Base-by-base conservation (phyloP, 2,888 invertebrate genomes). In the Ferrisia virgata region DNA sequence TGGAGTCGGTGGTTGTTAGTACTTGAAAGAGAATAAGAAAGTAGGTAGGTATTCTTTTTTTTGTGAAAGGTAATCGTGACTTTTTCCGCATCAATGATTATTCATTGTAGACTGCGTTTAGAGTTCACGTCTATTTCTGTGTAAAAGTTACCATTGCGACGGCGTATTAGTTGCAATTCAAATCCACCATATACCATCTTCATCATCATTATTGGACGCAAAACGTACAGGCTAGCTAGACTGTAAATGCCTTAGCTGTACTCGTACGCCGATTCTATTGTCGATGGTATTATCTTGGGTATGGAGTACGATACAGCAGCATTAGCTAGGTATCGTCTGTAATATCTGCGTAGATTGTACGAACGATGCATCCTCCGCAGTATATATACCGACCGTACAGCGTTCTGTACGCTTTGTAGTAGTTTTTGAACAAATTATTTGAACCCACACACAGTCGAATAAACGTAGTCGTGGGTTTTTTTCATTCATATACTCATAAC, bases 51-150 rank as follows among this genome's bases (percentile, higher is more conserved):
- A n/a, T n/a, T 36, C 69, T 31, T 53, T 82, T 82, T 82, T 82
- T 82, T 82, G 82, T 82, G 82, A 82, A 82, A 82, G 82, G 82
- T 64, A 82, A 82, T 82, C 82, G 82, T 82, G 82, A 82, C 82
- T 82, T 82, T 82, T 82, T 82, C 82, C 82, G 82, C 82, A 82
- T 82, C 82, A 82, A 64, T 39, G 82, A 82, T 64, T 25, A 64
- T 28, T 64, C 58, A 64, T 64, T 64, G 58, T 64, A 64, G 28
- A 28, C 58, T 64, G 58, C 28, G 25, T 64, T 64, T 64, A 64
- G 58, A 64, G 58, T 64, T 64, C 58, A 64, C 58, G 58, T 64
- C 58, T 64, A 64, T 64, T 28, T 64, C 58, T 64, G 25, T 47
- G 18, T 47, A 18, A 28, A 64, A 25, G 58, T 28, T 64, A 25